Percentiles rank a stretch among this genome's conserved stretches.
phyloP scores from a whole-genome alignment of 1,140 invertebrate genomes.

The Propsilocerus akamusi region DNA sequence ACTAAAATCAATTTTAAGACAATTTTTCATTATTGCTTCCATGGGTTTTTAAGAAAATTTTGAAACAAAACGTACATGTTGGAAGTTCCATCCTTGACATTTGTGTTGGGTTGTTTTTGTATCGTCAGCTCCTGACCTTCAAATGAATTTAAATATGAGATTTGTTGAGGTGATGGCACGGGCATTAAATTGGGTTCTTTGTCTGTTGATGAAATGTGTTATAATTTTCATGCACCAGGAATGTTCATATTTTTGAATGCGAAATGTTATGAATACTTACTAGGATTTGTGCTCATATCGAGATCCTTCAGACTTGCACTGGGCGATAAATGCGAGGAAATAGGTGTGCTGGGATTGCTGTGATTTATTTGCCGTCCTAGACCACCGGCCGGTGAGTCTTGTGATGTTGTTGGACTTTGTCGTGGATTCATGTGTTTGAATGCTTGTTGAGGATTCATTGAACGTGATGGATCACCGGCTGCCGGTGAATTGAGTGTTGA shows the following conservation, averaged over 20 bases:
- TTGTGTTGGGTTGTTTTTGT: conserved; percentile 89
- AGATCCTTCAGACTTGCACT: conserved; percentile 23
- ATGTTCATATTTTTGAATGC: background rate
- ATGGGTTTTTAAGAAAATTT: background rate
- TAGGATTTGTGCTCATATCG: conserved; percentile 2
- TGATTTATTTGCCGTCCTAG: conserved; percentile 11
- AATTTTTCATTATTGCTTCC: too few relatives aligned
- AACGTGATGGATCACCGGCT: conserved; percentile 26
- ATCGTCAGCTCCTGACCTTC: conserved; percentile 93
- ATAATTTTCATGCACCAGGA: background rate
- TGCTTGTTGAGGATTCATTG: conserved; percentile 27
- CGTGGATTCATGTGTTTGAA: conserved; percentile 31
- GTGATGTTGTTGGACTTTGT: conserved; percentile 39
- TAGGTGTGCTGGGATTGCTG: conserved; percentile 51
- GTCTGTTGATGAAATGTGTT: conserved; percentile 11
- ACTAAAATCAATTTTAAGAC: background rate
- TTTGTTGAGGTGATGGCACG: conserved; percentile 88
- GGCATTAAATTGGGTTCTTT: conserved; percentile 88
- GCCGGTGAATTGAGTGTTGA: conserved; percentile 44
- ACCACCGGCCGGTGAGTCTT: conserved; percentile 30
- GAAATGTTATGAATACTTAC: background rate
- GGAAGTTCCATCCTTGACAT: conserved; percentile 50
- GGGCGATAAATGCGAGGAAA: conserved; percentile 39
- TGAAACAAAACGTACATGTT: background rate
- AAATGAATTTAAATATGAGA: conserved; percentile 87